Conservation (phyloP, 2,797 vertebrate genomes). For the Gadopsis bispinosus region DNA sequence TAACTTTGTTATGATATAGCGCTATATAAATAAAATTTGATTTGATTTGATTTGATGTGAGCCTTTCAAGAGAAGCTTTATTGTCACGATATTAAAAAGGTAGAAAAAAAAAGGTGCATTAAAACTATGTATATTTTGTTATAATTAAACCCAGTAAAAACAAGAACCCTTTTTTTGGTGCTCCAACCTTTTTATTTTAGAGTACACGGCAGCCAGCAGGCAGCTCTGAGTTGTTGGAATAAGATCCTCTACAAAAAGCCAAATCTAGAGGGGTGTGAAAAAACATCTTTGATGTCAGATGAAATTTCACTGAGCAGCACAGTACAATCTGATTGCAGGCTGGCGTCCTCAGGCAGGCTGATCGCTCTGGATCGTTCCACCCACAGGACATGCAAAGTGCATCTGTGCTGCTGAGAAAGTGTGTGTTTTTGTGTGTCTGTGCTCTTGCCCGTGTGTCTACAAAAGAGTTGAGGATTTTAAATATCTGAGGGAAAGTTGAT, state of each 20-base stretch:
- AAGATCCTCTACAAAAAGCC: conserved; percentile 58
- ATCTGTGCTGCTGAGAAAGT: conserved; percentile 48
- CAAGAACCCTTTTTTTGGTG: neutral
- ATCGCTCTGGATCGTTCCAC: conserved; percentile 66
- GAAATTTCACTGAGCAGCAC: conserved; percentile 75
- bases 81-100: neutral
- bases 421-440: conserved; percentile 16
- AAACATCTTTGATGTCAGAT: conserved; percentile 79
- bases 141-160: conserved; percentile 12
- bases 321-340: conserved; percentile 71
- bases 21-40: too few relatives aligned
- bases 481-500: conserved; percentile 34
- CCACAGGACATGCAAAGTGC: conserved; percentile 71
- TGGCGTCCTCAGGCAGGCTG: conserved; percentile 70
- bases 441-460: neutral
- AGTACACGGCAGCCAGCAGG: conserved; percentile 55
- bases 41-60: too few relatives aligned
- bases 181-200: conserved; percentile 45
- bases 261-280: conserved; percentile 71
- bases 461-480: conserved; percentile 26
- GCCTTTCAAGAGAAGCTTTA: neutral
- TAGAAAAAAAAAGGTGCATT: conserved; percentile 6
- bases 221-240: conserved; percentile 64
- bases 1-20: too few relatives aligned
- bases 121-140: neutral